These are phyloP conservation scores for Adoxophyes honmai DNA, from an alignment of 1,140 invertebrate genomes.

Conservation along the genomic window DNA sequence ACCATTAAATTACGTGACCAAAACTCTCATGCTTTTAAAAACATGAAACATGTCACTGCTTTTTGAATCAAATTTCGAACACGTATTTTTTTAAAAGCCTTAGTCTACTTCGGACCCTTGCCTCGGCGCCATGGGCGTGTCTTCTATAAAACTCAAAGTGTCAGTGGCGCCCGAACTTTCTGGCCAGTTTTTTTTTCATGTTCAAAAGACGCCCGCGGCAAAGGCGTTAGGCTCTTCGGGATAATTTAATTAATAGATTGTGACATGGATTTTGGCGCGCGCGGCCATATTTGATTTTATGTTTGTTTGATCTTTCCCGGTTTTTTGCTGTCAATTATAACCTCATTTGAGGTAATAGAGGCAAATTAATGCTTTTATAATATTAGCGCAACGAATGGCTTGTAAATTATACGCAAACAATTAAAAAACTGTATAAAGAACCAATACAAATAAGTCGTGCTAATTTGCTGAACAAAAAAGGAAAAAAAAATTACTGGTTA, in stretches of 20 bases:
- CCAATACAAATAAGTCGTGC: too few species aligned
- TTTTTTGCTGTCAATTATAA: slow-evolving; percentile 7
- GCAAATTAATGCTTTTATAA: background rate
- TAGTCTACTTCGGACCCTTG: background rate
- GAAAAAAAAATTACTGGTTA: too few species aligned
- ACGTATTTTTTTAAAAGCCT: background rate
- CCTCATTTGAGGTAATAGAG: background rate
- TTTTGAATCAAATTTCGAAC: too few species aligned
- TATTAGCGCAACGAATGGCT: background rate
- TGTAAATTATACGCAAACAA: too few species aligned
- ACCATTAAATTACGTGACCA: too few species aligned
- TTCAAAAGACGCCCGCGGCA: slow-evolving; percentile 1
- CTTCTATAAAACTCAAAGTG: background rate
- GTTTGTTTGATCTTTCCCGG: slow-evolving; percentile 40
- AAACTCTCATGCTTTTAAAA: too few species aligned
- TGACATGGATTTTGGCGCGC: slow-evolving; percentile 15
- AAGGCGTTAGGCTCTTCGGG: slow-evolving; percentile 3
- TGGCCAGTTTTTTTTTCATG: background rate
- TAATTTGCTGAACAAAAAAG: too few species aligned
- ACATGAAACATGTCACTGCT: too few species aligned
- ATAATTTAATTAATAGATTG: slow-evolving; percentile 16
- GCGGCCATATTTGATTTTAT: slow-evolving; percentile 44
- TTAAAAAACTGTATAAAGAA: too few species aligned
- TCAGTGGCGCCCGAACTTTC: background rate
- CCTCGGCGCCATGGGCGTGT: background rate